Evolutionary conservation across 2,888 invertebrate genomes (phyloP), one percentile per base, ranked within the genome.

Genomic region (Rhaphigaster nebulosa): DNA sequence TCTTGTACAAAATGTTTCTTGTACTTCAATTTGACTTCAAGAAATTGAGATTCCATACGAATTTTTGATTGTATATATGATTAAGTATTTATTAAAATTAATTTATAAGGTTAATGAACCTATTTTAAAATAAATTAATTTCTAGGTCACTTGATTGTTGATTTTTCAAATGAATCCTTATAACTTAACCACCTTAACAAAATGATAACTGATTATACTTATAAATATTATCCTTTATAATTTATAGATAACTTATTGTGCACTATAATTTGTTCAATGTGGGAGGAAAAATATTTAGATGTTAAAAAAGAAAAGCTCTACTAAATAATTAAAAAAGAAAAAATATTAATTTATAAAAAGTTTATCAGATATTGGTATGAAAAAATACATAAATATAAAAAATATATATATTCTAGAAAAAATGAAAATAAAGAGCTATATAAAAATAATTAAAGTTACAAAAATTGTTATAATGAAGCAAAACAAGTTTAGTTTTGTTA

Each of bases 261-360:
- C 45, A 76, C 76, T 87, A 90, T 90, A 90, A 90, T 90, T 90
- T 87, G 90, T 90, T 90, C 90, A 87, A 65, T 65, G 6, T 76
- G 76, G 87, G 90, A 90, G 56, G 70, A 87, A 87, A 90, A 90
- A 90, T 87, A 65, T 54, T 76, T 65, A 88, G 54, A 70, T 87
- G 90, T 90, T 90, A 90, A 87, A 65, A 84, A 90, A 90, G 60
- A 56, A 65, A 90, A 87, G 65, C 90, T 87, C 87, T 90, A 89
- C 89, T 89, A 89, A 45, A 89, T 70, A 70, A 41, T 65, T 70
- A 89, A 89, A 89, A 89, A 89, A 50, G 29, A 52, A 70, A 89
- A 89, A 89, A 89, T 89, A 84, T 84, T 84, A 84, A 84, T 84
- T 45, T 45, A 26, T 45, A 84, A 84, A 84, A 84, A 84, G 45